A percentile compares a stretch with the other conserved stretches of the same genome.
phyloP scores from a whole-genome alignment of 2,888 invertebrate species.

The Trissolcus brochymenae region DNA sequence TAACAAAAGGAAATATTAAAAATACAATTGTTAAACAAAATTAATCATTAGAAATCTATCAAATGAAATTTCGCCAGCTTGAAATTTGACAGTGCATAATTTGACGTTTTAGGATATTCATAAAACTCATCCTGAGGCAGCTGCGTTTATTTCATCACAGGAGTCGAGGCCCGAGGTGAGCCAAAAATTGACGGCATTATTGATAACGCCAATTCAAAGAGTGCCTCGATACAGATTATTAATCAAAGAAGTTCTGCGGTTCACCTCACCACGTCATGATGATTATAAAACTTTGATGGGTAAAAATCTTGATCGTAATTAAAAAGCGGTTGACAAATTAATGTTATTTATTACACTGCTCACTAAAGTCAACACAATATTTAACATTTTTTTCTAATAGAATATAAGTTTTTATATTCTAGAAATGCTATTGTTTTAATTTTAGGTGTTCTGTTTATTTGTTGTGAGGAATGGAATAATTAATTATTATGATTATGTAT shows the following conservation, averaged over 20 bases:
- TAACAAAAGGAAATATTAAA: not conserved
- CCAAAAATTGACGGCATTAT: conserved; percentile 82
- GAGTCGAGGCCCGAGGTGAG: conserved; percentile 85
- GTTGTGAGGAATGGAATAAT: too few relatives aligned
- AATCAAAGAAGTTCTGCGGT: conserved; percentile 82
- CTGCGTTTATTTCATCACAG: conserved; percentile 80
- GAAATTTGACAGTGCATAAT: not conserved
- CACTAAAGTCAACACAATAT: too few relatives aligned
- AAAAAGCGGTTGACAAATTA: not conserved
- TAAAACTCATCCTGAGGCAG: conserved; percentile 78
- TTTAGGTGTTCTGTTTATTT: not conserved
- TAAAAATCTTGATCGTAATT: conserved; percentile 59
- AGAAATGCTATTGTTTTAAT: not conserved
- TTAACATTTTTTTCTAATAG: too few relatives aligned
- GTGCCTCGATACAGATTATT: conserved; percentile 86
- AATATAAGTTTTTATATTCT: too few relatives aligned
- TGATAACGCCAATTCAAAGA: conserved; percentile 88
- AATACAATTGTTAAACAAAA: not conserved
- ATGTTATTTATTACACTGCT: too few relatives aligned
- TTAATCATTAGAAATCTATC: not conserved
- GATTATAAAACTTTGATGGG: conserved; percentile 79
- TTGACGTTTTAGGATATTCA: conserved; percentile 75
- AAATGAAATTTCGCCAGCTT: not conserved
- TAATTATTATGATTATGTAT: not conserved
- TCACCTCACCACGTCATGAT: conserved; percentile 79